Evolutionary conservation across 1,140 invertebrate genomes (phyloP), one percentile per base, ranked within the genome.

Genomic region (Ctenoplectra terminalis): DNA sequence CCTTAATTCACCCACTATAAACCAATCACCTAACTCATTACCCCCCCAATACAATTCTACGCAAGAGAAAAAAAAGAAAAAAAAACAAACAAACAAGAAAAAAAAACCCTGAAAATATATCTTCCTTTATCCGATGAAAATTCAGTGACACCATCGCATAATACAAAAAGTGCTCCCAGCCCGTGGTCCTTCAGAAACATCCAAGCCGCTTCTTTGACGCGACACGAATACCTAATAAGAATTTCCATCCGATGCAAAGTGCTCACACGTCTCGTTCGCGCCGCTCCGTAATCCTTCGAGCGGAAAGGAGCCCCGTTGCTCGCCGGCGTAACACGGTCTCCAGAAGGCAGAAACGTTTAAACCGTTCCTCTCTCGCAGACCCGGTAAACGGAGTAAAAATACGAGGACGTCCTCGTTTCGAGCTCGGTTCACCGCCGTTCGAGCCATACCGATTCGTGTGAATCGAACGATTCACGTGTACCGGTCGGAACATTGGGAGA

Each of bases 211-310:
- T 31, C 73, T 64, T 26, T 37, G 60, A 64, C 60, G 60, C 34
- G 46, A 64, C 46, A 29, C 29, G 60, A 64, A 75, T 75, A 54
- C 46, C 40, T 64, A 75, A 75, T 23, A 64, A 52, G 46, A 37
- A 26, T 46, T 40, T 50, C 34, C 58, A 64, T 31, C 17, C n/a
- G 17, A 40, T 40, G 60, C 31, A 52, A 64, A 50, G 23, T 75
- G 60, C 58, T 75, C 72, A n/a, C 72, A 52, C 31, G 60, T 34
- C 31, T 50, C 46, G 26, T 43, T 52, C 43, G 29, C 8, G 56
- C 26, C 15, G n/a, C 9, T 29, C 5, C 37, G 3, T 34, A 5
- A 31, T 48, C 43, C 29, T 26, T 4, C 20, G 29, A 61, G 67
- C 46, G 46, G 20, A 69, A 31, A 29, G n/a, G 29, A 50, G 9